Percentiles rank a stretch among this genome's conserved stretches.
Conservation (phyloP, 2,797 vertebrate species). For the Pseudomugil gertrudae region DNA sequence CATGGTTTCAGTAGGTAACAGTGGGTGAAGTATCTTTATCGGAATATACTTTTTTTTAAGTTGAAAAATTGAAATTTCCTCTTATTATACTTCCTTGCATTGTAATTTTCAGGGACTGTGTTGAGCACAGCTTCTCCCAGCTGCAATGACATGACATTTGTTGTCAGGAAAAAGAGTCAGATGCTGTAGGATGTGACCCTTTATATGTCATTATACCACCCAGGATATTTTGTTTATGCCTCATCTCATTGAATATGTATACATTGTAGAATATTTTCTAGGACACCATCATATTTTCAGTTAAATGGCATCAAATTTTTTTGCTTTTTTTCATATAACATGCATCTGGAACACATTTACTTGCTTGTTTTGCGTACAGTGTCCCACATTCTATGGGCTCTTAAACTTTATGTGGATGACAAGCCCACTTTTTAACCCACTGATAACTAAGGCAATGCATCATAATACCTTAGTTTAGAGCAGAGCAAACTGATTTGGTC, state of each 20-base stretch:
- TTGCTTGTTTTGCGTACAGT: constrained; percentile 29
- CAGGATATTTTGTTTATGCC: constrained; percentile 66
- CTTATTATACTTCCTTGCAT: not conserved
- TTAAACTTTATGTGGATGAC: constrained; percentile 29
- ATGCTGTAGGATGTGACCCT: constrained; percentile 39
- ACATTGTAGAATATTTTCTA: constrained; percentile 65
- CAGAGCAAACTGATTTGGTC: too few relatives aligned
- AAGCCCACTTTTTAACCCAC: not conserved
- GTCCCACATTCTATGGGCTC: constrained; percentile 32
- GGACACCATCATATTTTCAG: constrained; percentile 58
- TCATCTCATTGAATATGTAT: constrained; percentile 71
- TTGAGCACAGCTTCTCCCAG: constrained; percentile 12
- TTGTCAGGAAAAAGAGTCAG: constrained; percentile 35
- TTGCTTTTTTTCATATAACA: constrained; percentile 37
- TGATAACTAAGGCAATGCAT: not conserved
- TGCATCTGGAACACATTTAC: constrained; percentile 47
- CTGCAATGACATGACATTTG: constrained; percentile 25
- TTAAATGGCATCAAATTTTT: constrained; percentile 40
- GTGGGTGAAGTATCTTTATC: not conserved
- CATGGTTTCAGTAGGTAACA: not conserved
- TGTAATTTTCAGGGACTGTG: not conserved
- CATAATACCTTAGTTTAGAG: not conserved
- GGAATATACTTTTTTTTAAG: not conserved
- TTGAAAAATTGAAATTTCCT: not conserved
- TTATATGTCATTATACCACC: constrained; percentile 64